A percentile compares a stretch with the other conserved stretches of the same genome.
Evolutionary conservation across 2,797 vertebrate genomes (phyloP).

Genomic region (Dallia pectoralis): DNA sequence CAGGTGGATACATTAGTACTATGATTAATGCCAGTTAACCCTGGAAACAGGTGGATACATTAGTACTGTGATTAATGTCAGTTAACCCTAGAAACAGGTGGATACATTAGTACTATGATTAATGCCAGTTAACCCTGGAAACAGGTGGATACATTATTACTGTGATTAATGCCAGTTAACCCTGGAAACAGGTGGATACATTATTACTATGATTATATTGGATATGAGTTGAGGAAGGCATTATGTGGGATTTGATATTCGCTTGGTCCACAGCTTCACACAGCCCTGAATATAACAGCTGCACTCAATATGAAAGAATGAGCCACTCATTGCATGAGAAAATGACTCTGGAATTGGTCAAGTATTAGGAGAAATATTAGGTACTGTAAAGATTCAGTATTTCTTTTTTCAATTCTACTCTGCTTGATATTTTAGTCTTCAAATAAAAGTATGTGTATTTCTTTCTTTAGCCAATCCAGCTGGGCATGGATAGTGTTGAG

Average conservation of each 20-base stretch:
- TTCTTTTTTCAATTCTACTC: background rate
- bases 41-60: no score
- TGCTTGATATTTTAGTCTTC: background rate
- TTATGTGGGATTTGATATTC: conserved; percentile 6
- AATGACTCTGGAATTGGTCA: background rate
- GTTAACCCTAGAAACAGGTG: no score
- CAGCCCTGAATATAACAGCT: background rate
- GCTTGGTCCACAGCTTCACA: background rate
- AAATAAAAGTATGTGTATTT: background rate
- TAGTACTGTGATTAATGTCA: background rate
- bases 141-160: no score
- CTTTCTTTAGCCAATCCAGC: background rate
- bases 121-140: background rate
- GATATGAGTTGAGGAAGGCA: conserved; percentile 3
- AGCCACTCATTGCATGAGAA: background rate
- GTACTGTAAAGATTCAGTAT: conserved; percentile 5
- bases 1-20: conserved; percentile 11
- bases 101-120: no score
- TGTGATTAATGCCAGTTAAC: background rate
- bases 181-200: conserved; percentile 10
- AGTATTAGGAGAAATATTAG: conserved; percentile 3
- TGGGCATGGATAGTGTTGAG: background rate
- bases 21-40: background rate
- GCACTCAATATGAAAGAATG: background rate
- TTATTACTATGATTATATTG: conserved; percentile 9